Evolutionary conservation across 1,140 invertebrate genomes (phyloP), one percentile per base, ranked within the genome.

Genomic region (Saccostrea glomerata): DNA sequence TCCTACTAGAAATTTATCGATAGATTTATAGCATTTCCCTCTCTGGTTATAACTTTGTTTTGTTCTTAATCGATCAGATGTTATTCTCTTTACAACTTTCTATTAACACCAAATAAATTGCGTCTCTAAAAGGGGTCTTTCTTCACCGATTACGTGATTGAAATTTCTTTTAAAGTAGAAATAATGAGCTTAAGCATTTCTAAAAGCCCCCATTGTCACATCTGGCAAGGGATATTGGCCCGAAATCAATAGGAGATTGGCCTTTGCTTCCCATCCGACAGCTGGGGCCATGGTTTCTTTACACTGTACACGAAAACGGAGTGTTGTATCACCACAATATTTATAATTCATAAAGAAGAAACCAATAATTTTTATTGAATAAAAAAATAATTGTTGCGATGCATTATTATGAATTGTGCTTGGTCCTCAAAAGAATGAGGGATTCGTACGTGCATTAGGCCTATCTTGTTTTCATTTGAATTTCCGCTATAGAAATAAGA

Each of bases 71-170:
- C 70, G 70, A 77, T 77, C 25, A 12, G 15, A 15, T 77, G 70
- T 77, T 77, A 15, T 36, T 15, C 5, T 77, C 70, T 36, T 25
- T 15, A 36, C 30, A 77, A 13, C 70, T 77, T 36, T 77, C 70
- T 30, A 77, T 77, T 77, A 77, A 77, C 70, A 77, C 70, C 70
- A 77, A 77, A 30, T 25, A 77, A 77, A 36, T 17, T 77, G 12
- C 70, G 23, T 5, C 70, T 77, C 7, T 77, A 36, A 36, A 77
- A 13, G 11, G 15, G 70, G 25, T 15, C 30, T 30, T 36, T 77
- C 70, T 77, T 77, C 70, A 30, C 13, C 36, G 23, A 77, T 77
- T 25, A 30, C 15, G 70, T 12, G 13, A 77, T 77, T 15, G 70
- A 36, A 63, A 77, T 25, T 25, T 77, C 70, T 30, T 77, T 77